Conservation (phyloP, 1,140 invertebrate species). For the Lanistes nyassanus region DNA sequence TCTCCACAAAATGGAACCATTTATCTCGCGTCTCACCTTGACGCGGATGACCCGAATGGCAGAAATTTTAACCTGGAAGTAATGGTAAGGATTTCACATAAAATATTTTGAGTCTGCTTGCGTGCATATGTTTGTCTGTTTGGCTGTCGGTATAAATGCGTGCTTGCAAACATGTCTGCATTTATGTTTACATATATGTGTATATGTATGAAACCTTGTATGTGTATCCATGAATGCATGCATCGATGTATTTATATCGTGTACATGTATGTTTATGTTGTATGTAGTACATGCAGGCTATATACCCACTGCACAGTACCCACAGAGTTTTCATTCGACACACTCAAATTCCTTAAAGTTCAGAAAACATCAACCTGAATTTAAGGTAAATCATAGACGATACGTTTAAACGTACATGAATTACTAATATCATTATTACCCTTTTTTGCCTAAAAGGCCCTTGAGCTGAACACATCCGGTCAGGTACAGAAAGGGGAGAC, state of each 20-base stretch:
- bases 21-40: not conserved
- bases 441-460: slow-evolving; percentile 21
- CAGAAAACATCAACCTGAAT: too few species aligned
- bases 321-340: too few species aligned
- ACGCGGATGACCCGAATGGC: not conserved
- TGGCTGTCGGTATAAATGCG: too few species aligned
- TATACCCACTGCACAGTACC: too few species aligned
- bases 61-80: not conserved
- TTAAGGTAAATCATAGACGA: too few species aligned
- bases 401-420: too few species aligned
- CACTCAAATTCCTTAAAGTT: too few species aligned
- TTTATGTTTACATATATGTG: not conserved
- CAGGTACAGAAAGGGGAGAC: slow-evolving; percentile 71
- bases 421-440: too few species aligned
- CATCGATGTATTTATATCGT: not conserved
- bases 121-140: not conserved
- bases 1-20: not conserved
- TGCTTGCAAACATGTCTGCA: not conserved
- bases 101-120: not conserved
- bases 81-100: not conserved
- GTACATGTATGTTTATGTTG: too few species aligned
- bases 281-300: too few species aligned
- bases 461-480: slow-evolving; percentile 13
- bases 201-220: not conserved
- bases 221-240: not conserved